Evolutionary conservation across 2,113 vertebrate species (phyloP).

Genomic region (Anoura caudifer): DNA sequence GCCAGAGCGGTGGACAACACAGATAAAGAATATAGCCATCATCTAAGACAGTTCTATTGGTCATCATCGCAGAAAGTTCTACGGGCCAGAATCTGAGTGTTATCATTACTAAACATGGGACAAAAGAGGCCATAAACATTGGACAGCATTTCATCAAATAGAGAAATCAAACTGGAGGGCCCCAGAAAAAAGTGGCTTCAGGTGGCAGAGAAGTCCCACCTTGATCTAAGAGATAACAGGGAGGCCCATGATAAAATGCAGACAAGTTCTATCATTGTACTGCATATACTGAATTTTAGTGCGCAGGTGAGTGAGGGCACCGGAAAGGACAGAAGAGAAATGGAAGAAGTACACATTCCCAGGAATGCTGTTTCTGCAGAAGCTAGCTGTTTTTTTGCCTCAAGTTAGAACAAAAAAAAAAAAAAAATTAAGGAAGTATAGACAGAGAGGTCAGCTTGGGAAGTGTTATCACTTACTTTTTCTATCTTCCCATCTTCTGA

Average conservation of each 20-base stretch:
- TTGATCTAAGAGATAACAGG: neutral
- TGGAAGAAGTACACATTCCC: neutral
- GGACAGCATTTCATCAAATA: neutral
- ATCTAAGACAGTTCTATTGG: neutral
- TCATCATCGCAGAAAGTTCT: neutral
- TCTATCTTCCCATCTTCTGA: constrained; percentile 27
- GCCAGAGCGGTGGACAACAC: neutral
- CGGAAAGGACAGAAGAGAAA: neutral
- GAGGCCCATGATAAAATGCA: neutral
- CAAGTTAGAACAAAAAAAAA: neutral
- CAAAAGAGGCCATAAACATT: neutral
- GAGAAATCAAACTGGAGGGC: neutral
- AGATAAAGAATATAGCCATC: neutral
- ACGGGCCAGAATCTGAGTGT: neutral
- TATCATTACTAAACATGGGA: neutral
- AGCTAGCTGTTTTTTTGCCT: neutral
- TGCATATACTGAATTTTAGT: neutral
- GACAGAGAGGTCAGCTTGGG: constrained; percentile 2
- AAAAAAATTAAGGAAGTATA: constrained; percentile 44
- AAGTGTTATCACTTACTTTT: constrained; percentile 46
- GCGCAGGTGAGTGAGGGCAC: neutral
- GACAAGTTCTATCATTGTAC: neutral
- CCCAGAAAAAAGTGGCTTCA: neutral
- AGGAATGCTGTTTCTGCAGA: neutral
- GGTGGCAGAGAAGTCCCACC: neutral